These are phyloP conservation scores for Chaunax sp. DNA, from an alignment of 2,797 vertebrate genomes.

Conservation along the genomic window DNA sequence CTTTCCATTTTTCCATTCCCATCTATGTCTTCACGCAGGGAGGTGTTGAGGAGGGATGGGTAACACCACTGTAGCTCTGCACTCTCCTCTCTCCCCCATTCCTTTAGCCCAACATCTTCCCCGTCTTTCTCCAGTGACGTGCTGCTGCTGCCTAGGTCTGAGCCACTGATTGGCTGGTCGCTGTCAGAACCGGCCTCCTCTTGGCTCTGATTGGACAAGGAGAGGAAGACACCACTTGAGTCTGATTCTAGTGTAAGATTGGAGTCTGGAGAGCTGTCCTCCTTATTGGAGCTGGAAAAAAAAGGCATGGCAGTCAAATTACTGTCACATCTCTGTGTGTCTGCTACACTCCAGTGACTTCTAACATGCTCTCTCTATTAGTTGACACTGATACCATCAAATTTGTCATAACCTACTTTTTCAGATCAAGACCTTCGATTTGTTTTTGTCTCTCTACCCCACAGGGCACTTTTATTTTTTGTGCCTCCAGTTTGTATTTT, in stretches of 20 bases:
- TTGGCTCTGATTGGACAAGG: conserved; percentile 82
- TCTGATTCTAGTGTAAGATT: conserved; percentile 82
- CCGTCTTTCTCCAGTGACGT: conserved; percentile 78
- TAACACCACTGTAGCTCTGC: conserved; percentile 79
- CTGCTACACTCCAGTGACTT: conserved; percentile 4
- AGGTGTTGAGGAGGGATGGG: conserved; percentile 70
- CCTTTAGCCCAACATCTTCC: conserved; percentile 73
- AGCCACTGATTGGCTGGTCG: conserved; percentile 78
- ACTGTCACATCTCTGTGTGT: conserved; percentile 15
- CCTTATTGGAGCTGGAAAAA: conserved; percentile 72
- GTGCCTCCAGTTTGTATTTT: too few species aligned
- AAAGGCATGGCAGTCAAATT: conserved; percentile 42
- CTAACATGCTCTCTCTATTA: background rate
- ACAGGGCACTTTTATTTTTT: too few species aligned
- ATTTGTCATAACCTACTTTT: conserved; percentile 33
- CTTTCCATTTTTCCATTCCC: conserved; percentile 15
- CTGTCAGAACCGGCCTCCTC: conserved; percentile 80
- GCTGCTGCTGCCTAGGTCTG: conserved; percentile 78
- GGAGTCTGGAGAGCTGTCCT: conserved; percentile 84
- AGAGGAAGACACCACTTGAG: conserved; percentile 83
- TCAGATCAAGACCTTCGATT: too few species aligned
- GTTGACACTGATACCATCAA: conserved; percentile 17
- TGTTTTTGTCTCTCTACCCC: too few species aligned
- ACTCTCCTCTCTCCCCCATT: conserved; percentile 79
- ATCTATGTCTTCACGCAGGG: conserved; percentile 47